Conservation (phyloP, 1,140 invertebrate genomes). For the Apis dorsata region DNA sequence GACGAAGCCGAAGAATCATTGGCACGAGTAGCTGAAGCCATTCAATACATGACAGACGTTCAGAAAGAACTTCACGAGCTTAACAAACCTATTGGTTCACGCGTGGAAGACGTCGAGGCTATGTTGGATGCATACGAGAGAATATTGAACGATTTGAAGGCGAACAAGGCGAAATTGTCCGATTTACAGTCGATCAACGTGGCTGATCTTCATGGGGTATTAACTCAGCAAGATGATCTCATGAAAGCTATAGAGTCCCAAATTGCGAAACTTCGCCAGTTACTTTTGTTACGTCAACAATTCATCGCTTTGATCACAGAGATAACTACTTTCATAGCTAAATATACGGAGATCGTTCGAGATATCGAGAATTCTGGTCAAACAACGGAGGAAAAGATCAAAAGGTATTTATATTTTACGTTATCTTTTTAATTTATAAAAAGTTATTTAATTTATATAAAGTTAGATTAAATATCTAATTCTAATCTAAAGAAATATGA, state of each 20-base stretch:
- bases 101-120: constrained; percentile 91
- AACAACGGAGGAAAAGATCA: constrained; percentile 92
- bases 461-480: too few species aligned
- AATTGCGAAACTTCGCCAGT: constrained; percentile 87
- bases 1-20: constrained; percentile 89
- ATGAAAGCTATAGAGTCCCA: constrained; percentile 91
- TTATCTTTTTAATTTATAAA: background rate
- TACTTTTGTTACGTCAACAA: constrained; percentile 91
- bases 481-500: too few species aligned
- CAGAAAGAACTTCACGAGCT: constrained; percentile 91
- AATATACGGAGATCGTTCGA: constrained; percentile 91
- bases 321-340: constrained; percentile 91
- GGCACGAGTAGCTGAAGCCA: constrained; percentile 87
- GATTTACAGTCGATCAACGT: constrained; percentile 88
- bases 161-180: constrained; percentile 89
- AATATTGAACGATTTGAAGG: constrained; percentile 89
- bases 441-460: too few species aligned
- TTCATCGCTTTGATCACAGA: constrained; percentile 92
- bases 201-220: constrained; percentile 88
- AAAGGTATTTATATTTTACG: constrained; percentile 68
- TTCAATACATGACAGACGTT: constrained; percentile 89
- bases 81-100: constrained; percentile 91
- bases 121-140: constrained; percentile 89
- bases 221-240: constrained; percentile 91
- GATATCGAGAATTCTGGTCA: constrained; percentile 90